phyloP scores from a whole-genome alignment of 2,113 vertebrate genomes.

The Microcebus tavaratra region DNA sequence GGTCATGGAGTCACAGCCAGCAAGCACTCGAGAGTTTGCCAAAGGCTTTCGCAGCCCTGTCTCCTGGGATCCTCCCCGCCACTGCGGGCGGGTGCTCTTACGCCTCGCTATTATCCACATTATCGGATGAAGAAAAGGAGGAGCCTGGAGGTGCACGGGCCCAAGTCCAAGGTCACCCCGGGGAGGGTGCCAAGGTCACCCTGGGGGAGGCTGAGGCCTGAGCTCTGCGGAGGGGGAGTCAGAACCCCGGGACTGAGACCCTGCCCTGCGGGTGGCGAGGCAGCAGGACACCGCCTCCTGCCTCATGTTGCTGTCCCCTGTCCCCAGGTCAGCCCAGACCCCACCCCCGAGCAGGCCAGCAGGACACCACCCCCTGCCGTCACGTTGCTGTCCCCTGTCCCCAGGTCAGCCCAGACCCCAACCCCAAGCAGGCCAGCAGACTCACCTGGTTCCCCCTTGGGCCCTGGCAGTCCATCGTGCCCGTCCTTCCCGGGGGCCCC shows the following conservation, averaged over 20 bases:
- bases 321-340: not conserved
- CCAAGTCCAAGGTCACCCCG: no score
- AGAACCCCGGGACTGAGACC: not conserved
- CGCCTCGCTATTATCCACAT: accelerated
- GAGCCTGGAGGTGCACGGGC: not conserved
- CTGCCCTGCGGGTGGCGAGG: not conserved
- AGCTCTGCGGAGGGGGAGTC: not conserved
- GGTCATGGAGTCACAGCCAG: no score
- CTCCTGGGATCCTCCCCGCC: not conserved
- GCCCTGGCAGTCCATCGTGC: slow-evolving; percentile 86
- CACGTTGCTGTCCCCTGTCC: no score
- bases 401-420: not conserved
- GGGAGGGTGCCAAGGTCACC: no score
- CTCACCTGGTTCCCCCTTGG: slow-evolving; percentile 88
- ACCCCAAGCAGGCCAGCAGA: not conserved
- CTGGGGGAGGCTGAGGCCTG: not conserved
- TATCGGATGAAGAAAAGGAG: not conserved
- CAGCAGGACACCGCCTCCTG: not conserved
- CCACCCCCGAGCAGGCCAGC: not conserved
- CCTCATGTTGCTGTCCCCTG: no score
- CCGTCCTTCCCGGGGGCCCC: slow-evolving; percentile 92
- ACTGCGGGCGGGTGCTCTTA: not conserved
- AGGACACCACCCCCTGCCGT: not conserved
- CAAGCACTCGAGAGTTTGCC: no score
- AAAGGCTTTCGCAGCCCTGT: not conserved